Evolutionary conservation across 2,113 vertebrate genomes (phyloP), one percentile per base, ranked within the genome.

Genomic region (Mungos mungo): DNA sequence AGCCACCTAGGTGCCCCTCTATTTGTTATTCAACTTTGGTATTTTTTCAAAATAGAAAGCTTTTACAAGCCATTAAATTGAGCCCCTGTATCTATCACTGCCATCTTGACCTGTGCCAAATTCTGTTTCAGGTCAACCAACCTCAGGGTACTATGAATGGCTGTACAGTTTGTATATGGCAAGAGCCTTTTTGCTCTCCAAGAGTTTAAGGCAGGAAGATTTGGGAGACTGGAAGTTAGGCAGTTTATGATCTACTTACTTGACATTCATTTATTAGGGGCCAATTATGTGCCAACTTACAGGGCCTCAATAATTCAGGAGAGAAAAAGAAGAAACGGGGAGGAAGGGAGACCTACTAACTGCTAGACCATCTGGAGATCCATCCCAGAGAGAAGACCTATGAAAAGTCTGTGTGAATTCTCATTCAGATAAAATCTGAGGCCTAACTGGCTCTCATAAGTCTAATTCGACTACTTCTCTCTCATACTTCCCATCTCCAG

Each of bases 361-460:
- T 76, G 63, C 33, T 79, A 29, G 21, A 45, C 52, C 33, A 71
- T 83, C 45, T 82, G 29, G 52, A 89, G 29, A 96, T 65, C 45
- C 47, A 96, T 65, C 45, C 47, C 11, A 54, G 41, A 92, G 68
- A 65, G 87, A 71, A 95, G 74, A 88, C 60, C 31, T 80, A 33
- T 31, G 63, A 71, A 71, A 92, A 72, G 8, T 1, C 35, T 63
- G 38, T 60, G 71, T 23, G 79, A 50, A 60, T 21, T 93, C 74
- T 96, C n/a, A 95, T 3, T n/a, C 29, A 84, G 89, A 52, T 68
- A 66, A 88, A 88, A 83, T 69, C 79, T 50, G 41, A 90, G 29
- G 31, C 45, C 57, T 63, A 47, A 86, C 0, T 19, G 89, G 57
- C 21, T 68, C 33, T 88, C 54, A 35, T 27, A 85, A 89, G 54